Evolutionary conservation across 2,888 invertebrate genomes (phyloP), one percentile per base, ranked within the genome.

Genomic region (Agrochola circellaris): DNA sequence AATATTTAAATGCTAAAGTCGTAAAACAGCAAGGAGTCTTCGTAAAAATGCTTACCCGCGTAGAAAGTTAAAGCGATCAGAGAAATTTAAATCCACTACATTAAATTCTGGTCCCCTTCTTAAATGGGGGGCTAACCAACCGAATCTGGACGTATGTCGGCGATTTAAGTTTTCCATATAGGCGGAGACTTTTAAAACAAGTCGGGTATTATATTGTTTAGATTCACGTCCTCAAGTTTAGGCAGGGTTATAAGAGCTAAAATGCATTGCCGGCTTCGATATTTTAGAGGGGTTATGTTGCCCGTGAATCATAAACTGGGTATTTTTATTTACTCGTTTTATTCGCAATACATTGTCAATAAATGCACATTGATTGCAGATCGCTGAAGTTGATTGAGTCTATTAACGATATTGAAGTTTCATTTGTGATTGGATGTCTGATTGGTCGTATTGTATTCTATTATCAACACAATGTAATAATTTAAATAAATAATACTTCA

Each of bases 81-180:
- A 88, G 84, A 89, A 90, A 91, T 90, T 92, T 90, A 85, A 91
- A 91, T 92, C 87, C 90, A 90, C 87, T 89, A 89, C 92, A 92
- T 93, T 90, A 86, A 92, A 90, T 88, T 90, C 26, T 85, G 77
- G 69, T 77, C 82, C 88, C 88, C 82, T 75, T 68, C 64, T 83
- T 84, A 88, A 90, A 89, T 79, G 81, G 84, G 81, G 84, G 90
- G 87, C 85, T 87, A 93, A 90, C 91, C 93, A 91, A 91, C 91
- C 86, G 87, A 91, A 91, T 89, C 85, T 85, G 78, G 85, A 87
- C 86, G 91, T 87, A 87, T 89, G 87, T 85, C 87, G 83, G 79
- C 71, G 75, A 80, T 74, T 79, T 79, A 80, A 64, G 86, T 81
- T 81, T 79, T 77, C 73, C 56, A 84, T 84, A 81, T 79, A 81